Percentiles rank a stretch among this genome's conserved stretches.
Evolutionary conservation across 2,888 invertebrate species (phyloP).

Genomic region (Bursaphelenchus okinawaensis): DNA sequence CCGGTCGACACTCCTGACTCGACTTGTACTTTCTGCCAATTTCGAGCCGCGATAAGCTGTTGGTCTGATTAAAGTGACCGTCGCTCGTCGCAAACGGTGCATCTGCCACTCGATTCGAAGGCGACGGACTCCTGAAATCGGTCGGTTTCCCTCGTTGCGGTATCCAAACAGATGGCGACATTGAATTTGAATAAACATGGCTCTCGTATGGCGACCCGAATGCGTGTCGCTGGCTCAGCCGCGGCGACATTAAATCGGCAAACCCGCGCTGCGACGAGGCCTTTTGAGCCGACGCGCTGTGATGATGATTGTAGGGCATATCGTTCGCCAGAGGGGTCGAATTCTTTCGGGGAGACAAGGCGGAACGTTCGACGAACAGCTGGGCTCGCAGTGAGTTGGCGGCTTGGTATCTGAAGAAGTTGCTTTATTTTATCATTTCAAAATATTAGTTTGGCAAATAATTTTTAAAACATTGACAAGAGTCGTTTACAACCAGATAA

Average conservation of each 20-base stretch:
- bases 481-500: too few relatives aligned
- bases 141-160: conserved; percentile 2
- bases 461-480: neutral
- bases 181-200: conserved; percentile 3
- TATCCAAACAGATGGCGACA: conserved; percentile 22
- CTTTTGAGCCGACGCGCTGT: neutral
- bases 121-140: neutral
- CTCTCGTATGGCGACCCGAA: conserved; percentile 2
- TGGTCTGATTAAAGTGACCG: conserved; percentile 19
- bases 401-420: conserved; percentile 39
- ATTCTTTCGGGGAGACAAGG: conserved; percentile 11
- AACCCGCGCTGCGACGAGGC: conserved; percentile 15
- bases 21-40: neutral
- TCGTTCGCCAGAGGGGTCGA: conserved; percentile 7
- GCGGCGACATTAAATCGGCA: conserved; percentile 47
- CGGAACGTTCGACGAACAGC: conserved; percentile 33
- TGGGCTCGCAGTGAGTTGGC: conserved; percentile 44
- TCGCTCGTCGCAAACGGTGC: conserved; percentile 1
- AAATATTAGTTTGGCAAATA: neutral
- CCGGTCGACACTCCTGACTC: neutral
- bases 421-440: neutral
- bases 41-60: conserved; percentile 27
- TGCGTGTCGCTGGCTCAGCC: conserved; percentile 45
- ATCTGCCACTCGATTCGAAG: neutral
- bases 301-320: conserved; percentile 1